Base-by-base conservation (phyloP, 2,888 invertebrate genomes). In the Daptonema setosum region DNA sequence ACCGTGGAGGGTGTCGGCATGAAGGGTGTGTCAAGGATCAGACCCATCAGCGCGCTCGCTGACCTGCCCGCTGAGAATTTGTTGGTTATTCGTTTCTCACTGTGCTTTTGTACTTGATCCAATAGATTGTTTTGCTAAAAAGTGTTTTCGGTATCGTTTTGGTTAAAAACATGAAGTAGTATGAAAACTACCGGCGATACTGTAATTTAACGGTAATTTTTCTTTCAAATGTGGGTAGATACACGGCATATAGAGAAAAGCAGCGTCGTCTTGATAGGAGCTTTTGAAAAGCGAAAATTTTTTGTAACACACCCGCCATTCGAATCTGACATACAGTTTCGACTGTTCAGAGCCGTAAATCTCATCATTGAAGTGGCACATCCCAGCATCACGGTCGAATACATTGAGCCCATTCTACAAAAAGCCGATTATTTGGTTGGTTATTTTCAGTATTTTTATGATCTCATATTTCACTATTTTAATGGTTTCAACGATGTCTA, bases 301-400 rank as follows among this genome's bases (percentile, higher is more conserved):
- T n/a, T n/a, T n/a, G n/a, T n/a, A n/a, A n/a, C n/a, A n/a, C n/a
- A n/a, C n/a, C n/a, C n/a, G n/a, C n/a, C n/a, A n/a, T n/a, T n/a
- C n/a, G n/a, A n/a, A n/a, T n/a, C n/a, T n/a, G n/a, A n/a, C n/a
- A n/a, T n/a, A n/a, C n/a, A n/a, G n/a, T n/a, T n/a, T n/a, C n/a
- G n/a, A n/a, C n/a, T 14, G 48, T 63, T 57, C 54, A 64, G 65
- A 43, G 63, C 60, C 25, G 56, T 68, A 2, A 66, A 68, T 55
- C 54, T 68, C 28, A 63, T 68, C n/a, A 72, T 78, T 5, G 78
- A 78, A 66, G 78, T 78, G 0, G 75, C 77, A 14, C 77, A 78
- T 66, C 78, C 78, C 0, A 64, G 65, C 22, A 71, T 78, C 14
- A 70, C 74, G 17, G 62, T 67, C 30, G 60, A 73, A 56, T 75